Evolutionary conservation across 2,797 vertebrate genomes (phyloP).

Genomic region (Scyliorhinus canicula): DNA sequence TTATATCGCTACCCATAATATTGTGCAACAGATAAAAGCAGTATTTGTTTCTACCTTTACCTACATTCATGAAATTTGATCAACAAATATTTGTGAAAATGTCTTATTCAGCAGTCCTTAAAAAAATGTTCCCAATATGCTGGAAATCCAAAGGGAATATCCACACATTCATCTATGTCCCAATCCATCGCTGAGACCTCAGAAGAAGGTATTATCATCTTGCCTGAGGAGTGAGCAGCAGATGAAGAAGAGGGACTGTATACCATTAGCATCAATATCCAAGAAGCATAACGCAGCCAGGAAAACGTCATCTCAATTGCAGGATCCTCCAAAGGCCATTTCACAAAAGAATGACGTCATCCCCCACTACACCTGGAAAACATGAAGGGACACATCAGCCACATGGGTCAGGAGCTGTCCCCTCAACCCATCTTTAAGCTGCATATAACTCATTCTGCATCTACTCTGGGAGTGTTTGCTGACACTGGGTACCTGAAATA

Average conservation of each 20-base stretch:
- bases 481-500: background rate
- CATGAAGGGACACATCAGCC: conserved; percentile 37
- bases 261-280: conserved; percentile 29
- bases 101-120: background rate
- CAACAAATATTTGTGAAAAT: background rate
- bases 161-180: conserved; percentile 7
- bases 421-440: background rate
- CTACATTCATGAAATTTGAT: background rate
- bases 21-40: background rate
- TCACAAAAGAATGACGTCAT: conserved; percentile 37
- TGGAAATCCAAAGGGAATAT: background rate
- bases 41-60: background rate
- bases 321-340: conserved; percentile 37
- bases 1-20: background rate
- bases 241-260: background rate
- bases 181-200: conserved; percentile 24
- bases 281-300: conserved; percentile 23
- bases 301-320: conserved; percentile 37
- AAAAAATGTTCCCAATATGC: background rate
- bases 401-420: conserved; percentile 15
- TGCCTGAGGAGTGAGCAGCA: conserved; percentile 13
- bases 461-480: background rate
- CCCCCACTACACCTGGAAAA: conserved; percentile 37
- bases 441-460: background rate
- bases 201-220: conserved; percentile 30